These are phyloP conservation scores for Archips crataeganus DNA, from an alignment of 2,888 invertebrate genomes.

Conservation along the genomic window DNA sequence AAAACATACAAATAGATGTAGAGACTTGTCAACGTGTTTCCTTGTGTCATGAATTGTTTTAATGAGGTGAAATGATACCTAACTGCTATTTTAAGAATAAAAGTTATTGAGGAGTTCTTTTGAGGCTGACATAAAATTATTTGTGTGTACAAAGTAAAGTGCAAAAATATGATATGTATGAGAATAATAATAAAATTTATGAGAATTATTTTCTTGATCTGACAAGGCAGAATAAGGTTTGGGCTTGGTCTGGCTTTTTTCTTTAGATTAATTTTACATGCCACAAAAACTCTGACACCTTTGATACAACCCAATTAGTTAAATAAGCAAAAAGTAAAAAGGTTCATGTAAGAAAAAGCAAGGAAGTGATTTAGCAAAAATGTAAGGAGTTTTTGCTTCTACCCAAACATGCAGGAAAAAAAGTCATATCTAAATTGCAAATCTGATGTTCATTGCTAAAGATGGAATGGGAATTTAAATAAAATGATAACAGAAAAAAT, in stretches of 20 bases:
- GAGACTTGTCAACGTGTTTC: neutral
- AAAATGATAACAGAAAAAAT: slow-evolving; percentile 10
- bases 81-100: neutral
- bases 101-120: no score
- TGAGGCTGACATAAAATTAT: no score
- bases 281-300: neutral
- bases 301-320: neutral
- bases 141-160: no score
- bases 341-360: slow-evolving; percentile 7
- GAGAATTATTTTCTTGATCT: no score
- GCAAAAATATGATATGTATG: no score
- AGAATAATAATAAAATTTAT: no score
- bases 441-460: neutral
- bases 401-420: neutral
- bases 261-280: neutral
- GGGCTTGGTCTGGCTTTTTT: neutral
- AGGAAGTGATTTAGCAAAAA: slow-evolving; percentile 7
- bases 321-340: neutral
- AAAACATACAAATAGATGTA: neutral
- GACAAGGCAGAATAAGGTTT: no score
- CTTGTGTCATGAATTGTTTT: neutral
- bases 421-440: slow-evolving; percentile 8
- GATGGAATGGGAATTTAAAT: neutral
- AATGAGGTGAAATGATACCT: no score
- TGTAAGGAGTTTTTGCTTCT: neutral